Base-by-base conservation (phyloP, 2,797 vertebrate species). In the Acanthis flammea region DNA sequence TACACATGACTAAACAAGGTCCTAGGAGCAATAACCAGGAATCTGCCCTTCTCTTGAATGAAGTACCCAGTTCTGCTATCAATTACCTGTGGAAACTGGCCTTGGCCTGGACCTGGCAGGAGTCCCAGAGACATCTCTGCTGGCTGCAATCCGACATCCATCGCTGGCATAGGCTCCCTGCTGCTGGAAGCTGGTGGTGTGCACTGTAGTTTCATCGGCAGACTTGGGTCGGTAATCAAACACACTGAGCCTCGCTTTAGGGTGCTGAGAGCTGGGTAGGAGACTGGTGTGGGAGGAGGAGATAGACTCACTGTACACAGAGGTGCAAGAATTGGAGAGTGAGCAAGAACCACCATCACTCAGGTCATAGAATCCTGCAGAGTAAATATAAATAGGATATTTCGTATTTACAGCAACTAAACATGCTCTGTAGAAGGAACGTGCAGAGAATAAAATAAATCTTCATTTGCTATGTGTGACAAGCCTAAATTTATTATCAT, bases 261-360 rank as follows among this genome's bases (percentile, higher is more conserved):
- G 70, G 94, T 97, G 66, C 54, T 96, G 95, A 97, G 96, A 81
- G 86, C 73, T 19, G 31, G 98, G 95, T 89, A 98, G 97, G 82
- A 98, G 97, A 89, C 97, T 98, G 24, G 97, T 97, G 95, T 98
- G 98, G 37, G 98, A 99, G 2, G 97, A 98, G 30, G 98, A 98
- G 37, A 98, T 93, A 84, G 98, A 98, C 94, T 99, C 99, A 7
- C 99, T 99, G 98, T 99, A 99, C 95, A 99, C 98, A 1, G 99
- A 99, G 2, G 98, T 99, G 94, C 99, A 99, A 23, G 99, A 99
- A 92, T 99, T 98, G 58, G 99, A 99, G 72, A 99, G 96, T 3
- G 99, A 99, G 84, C 98, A 98, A 68, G 98, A 99, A n/a, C 98
- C 99, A 0, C 98, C 98, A 0, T 99, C 99, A 1, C 99, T 99